Evolutionary conservation across 2,113 vertebrate species (phyloP).

Genomic region (Stegastes partitus): DNA sequence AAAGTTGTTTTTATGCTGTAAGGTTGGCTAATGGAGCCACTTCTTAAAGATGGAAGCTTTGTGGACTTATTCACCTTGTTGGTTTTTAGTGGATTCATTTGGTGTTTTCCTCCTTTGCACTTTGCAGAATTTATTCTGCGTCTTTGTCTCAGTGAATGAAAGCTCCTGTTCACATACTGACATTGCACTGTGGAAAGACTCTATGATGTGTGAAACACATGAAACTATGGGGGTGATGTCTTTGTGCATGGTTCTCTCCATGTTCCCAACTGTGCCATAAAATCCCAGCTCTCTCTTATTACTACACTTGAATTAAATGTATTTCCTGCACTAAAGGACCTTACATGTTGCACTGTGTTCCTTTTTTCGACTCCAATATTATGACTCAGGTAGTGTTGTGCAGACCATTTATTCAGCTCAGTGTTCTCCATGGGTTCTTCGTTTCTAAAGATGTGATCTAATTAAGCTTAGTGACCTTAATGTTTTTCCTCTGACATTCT

Average conservation of each 20-base stretch:
- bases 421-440: no score
- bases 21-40: no score
- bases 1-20: neutral
- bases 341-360: no score
- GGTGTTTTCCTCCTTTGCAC: neutral
- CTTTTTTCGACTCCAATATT: no score
- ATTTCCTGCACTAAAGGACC: no score
- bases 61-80: conserved; percentile 8
- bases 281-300: no score
- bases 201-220: conserved; percentile 5
- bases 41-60: neutral
- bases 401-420: no score
- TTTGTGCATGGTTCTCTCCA: no score
- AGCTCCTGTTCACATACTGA: conserved; percentile 5
- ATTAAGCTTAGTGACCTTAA: neutral
- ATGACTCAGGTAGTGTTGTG: no score
- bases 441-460: neutral
- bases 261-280: no score
- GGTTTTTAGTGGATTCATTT: conserved; percentile 18
- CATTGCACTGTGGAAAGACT: neutral
- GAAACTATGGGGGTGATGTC: no score
- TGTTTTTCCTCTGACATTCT: neutral
- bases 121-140: conserved; percentile 6
- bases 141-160: neutral
- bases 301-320: no score